Conservation (phyloP, 1,140 invertebrate genomes). For the Melanaphis sacchari region DNA sequence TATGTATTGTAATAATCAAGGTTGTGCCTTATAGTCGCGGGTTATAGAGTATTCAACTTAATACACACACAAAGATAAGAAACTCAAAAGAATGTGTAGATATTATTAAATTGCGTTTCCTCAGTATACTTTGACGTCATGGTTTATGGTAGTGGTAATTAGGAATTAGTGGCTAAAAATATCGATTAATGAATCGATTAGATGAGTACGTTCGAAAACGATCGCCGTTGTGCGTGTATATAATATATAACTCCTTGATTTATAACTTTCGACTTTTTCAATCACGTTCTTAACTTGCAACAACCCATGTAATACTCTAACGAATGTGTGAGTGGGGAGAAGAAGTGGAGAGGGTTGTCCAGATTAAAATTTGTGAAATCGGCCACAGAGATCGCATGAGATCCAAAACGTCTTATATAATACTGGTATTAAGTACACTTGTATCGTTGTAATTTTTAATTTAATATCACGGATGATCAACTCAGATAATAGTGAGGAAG, state of each 20-base stretch:
- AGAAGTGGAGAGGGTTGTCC: neutral
- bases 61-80: neutral
- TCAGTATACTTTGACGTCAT: neutral
- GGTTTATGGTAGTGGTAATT: neutral
- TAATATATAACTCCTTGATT: neutral
- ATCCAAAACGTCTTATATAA: neutral
- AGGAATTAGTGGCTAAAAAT: neutral
- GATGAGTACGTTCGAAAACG: neutral
- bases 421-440: neutral
- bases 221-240: neutral
- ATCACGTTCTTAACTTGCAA: neutral
- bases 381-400: neutral
- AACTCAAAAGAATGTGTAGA: conserved; percentile 3
- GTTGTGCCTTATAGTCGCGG: neutral
- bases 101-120: conserved; percentile 20
- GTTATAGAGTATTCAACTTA: neutral
- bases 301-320: too few relatives aligned
- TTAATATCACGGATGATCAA: neutral
- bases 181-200: neutral
- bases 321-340: too few relatives aligned
- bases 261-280: neutral
- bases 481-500: too few relatives aligned
- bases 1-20: neutral
- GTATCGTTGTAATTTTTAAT: neutral
- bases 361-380: neutral